Conservation (phyloP, 2,113 vertebrate genomes). For the Corynorhinus townsendii region DNA sequence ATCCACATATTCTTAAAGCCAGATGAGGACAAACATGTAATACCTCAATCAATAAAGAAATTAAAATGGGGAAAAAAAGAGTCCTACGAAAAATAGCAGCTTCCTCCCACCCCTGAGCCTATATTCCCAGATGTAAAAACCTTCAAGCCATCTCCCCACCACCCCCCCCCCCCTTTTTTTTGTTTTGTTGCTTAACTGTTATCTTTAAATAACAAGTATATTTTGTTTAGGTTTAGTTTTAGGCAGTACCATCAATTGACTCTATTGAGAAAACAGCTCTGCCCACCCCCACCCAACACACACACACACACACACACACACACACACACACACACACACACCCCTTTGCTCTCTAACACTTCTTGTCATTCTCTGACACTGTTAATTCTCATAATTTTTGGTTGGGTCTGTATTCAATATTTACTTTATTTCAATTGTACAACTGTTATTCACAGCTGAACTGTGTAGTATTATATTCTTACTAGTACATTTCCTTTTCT, state of each 20-base stretch:
- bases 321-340: not conserved
- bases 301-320: too few species aligned
- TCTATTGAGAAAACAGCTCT: not conserved
- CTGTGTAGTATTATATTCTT: not conserved
- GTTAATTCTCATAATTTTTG: not conserved
- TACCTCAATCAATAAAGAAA: too few species aligned
- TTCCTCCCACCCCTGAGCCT: fast-evolving
- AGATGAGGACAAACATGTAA: not conserved
- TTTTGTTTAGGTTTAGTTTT: not conserved
- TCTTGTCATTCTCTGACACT: not conserved
- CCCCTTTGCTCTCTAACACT: not conserved
- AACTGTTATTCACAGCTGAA: not conserved
- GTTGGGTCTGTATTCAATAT: not conserved
- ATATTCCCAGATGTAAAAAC: not conserved
- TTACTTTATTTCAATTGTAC: not conserved
- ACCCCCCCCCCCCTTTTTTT: not conserved
- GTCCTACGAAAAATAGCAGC: not conserved
- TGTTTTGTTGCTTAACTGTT: not conserved
- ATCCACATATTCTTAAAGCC: not conserved
- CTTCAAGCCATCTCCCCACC: not conserved
- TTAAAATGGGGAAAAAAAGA: not conserved
- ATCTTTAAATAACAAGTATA: not conserved
- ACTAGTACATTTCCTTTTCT: not conserved
- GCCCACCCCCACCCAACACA: not conserved
- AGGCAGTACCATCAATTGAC: not conserved